phyloP scores from a whole-genome alignment of 2,888 invertebrate species.

The Hypolimnas misippus region DNA sequence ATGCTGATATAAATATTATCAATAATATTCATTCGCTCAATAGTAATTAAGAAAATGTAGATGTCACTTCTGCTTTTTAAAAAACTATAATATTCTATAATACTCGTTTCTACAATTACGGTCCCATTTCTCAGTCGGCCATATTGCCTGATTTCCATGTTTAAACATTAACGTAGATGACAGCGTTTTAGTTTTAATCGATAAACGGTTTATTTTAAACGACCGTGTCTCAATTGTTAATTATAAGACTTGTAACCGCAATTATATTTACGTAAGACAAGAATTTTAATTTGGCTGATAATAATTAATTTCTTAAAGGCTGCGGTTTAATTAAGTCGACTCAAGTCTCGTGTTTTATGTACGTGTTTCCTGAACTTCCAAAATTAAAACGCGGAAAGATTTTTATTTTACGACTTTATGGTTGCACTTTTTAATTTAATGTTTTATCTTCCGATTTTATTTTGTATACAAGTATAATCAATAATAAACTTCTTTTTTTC shows the following conservation, averaged over 20 bases:
- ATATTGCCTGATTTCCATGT: conserved; percentile 21
- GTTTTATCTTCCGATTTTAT: neutral
- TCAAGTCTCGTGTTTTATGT: conserved; percentile 10
- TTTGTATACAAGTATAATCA: neutral
- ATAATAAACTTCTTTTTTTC: too few relatives aligned
- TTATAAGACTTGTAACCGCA: conserved; percentile 19
- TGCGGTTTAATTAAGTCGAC: neutral
- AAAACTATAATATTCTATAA: neutral
- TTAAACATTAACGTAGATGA: conserved; percentile 19
- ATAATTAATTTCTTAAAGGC: conserved; percentile 15
- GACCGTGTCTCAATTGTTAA: conserved; percentile 1
- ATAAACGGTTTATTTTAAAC: conserved; percentile 3
- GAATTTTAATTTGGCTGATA: conserved; percentile 12
- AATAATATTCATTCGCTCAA: neutral
- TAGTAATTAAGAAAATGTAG: neutral
- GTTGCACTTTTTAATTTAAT: neutral
- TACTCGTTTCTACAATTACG: neutral
- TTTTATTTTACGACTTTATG: conserved; percentile 6
- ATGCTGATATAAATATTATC: neutral
- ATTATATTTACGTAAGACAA: conserved; percentile 12
- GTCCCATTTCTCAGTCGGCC: conserved; percentile 15
- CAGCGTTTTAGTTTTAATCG: conserved; percentile 19
- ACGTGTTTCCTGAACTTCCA: conserved; percentile 17
- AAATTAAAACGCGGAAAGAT: conserved; percentile 8
- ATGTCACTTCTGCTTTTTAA: too few relatives aligned